Percentiles rank a stretch among this genome's conserved stretches.
Evolutionary conservation across 2,888 invertebrate genomes (phyloP).

Genomic region (Tubulanus polymorphus): DNA sequence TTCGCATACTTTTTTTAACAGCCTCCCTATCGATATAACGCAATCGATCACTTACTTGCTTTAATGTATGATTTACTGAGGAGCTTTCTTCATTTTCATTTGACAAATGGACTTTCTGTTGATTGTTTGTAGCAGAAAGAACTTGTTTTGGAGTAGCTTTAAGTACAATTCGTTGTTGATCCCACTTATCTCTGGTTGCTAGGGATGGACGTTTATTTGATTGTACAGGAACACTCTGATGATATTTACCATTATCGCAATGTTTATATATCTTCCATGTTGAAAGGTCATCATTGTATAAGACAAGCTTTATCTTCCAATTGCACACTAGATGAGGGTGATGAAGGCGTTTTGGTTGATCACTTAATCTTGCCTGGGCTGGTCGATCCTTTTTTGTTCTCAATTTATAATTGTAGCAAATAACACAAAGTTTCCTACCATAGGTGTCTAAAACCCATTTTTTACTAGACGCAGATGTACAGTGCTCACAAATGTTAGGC

Average conservation of each 20-base stretch:
- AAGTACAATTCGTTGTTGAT: neutral
- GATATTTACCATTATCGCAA: neutral
- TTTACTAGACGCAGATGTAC: neutral
- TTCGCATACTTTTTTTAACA: neutral
- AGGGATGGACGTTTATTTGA: neutral
- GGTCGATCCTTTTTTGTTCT: neutral
- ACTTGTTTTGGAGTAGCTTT: neutral
- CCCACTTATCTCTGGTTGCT: neutral
- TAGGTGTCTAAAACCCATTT: neutral
- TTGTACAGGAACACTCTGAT: neutral
- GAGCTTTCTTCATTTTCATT: neutral
- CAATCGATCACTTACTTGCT: neutral
- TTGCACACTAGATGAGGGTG: neutral
- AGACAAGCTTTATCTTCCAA: neutral
- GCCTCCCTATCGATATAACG: neutral
- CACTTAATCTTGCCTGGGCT: neutral
- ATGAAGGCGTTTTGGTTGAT: neutral
- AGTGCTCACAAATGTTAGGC: neutral
- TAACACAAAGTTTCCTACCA: neutral
- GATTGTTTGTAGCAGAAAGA: neutral
- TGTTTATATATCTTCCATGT: neutral
- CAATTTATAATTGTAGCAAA: neutral
- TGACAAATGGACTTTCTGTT: neutral
- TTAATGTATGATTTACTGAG: neutral
- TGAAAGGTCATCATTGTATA: neutral